phyloP scores from a whole-genome alignment of 2,888 invertebrate species.

The Allophyes oxyacanthae region DNA sequence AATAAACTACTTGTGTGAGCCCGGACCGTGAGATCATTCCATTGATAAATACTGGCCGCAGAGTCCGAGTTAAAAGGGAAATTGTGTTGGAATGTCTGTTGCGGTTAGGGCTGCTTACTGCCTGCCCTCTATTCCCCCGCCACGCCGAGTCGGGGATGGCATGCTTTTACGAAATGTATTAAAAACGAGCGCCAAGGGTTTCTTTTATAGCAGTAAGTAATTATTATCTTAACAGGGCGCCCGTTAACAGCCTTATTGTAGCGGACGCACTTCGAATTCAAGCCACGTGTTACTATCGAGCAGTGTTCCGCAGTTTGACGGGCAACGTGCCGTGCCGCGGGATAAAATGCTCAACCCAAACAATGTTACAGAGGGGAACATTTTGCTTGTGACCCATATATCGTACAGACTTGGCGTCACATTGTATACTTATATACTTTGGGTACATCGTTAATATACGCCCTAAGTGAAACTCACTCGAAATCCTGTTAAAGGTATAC shows the following conservation, averaged over 20 bases:
- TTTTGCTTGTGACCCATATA: slow-evolving; percentile 53
- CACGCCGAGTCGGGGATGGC: slow-evolving; percentile 23
- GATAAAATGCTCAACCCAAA: slow-evolving; percentile 55
- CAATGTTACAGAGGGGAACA: slow-evolving; percentile 56
- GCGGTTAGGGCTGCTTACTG: slow-evolving; percentile 66
- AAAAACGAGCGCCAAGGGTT: slow-evolving; percentile 40
- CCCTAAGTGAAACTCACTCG: slow-evolving; percentile 10
- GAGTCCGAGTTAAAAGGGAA: slow-evolving; percentile 84
- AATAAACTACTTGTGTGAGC: slow-evolving; percentile 71
- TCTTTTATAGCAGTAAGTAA: slow-evolving; percentile 33
- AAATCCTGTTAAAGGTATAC: too few relatives aligned
- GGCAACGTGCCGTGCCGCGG: slow-evolving; percentile 54
- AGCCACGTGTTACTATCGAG: slow-evolving; percentile 60
- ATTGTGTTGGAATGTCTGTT: slow-evolving; percentile 80
- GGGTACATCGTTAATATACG: slow-evolving; percentile 7
- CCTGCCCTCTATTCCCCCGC: slow-evolving; percentile 42
- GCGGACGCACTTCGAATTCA: slow-evolving; percentile 56
- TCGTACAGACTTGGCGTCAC: slow-evolving; percentile 39
- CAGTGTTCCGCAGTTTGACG: slow-evolving; percentile 64
- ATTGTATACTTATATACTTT: slow-evolving; percentile 33
- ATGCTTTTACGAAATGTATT: slow-evolving; percentile 46
- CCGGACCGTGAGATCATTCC: slow-evolving; percentile 76
- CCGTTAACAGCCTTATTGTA: slow-evolving; percentile 43
- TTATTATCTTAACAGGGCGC: slow-evolving; percentile 47
- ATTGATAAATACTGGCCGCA: slow-evolving; percentile 75